Conservation (phyloP, 1,140 invertebrate genomes). For the Penaeus japonicus region DNA sequence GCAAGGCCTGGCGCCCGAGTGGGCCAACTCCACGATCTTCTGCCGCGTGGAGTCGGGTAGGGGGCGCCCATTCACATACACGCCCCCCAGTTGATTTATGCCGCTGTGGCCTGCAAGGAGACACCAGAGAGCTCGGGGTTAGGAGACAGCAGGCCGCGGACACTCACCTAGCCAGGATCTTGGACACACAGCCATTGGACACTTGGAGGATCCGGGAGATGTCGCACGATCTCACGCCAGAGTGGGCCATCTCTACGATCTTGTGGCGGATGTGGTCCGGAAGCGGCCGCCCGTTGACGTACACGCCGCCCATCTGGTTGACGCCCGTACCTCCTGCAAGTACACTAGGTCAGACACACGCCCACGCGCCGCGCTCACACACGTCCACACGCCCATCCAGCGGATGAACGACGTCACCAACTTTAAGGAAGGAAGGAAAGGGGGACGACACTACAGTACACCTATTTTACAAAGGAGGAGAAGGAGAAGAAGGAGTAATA, state of each 20-base stretch:
- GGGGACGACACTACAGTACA: too few species aligned
- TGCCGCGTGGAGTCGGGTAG: slow-evolving; percentile 71
- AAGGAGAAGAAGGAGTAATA: too few species aligned
- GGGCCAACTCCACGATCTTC: slow-evolving; percentile 93
- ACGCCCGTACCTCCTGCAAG: slow-evolving; percentile 56
- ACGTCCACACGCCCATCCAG: not conserved
- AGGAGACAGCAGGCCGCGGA: slow-evolving; percentile 26
- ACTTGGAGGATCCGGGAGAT: slow-evolving; percentile 52
- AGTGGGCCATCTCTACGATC: slow-evolving; percentile 54
- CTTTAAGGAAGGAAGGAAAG: not conserved
- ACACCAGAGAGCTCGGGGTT: slow-evolving; percentile 48
- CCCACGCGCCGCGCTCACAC: slow-evolving; percentile 21
- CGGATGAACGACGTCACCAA: not conserved
- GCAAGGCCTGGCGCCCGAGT: slow-evolving; percentile 91
- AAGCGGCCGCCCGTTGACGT: slow-evolving; percentile 50
- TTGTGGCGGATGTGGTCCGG: slow-evolving; percentile 53
- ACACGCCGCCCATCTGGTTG: slow-evolving; percentile 53
- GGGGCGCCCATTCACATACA: slow-evolving; percentile 73
- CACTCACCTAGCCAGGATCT: slow-evolving; percentile 54
- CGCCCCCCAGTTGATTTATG: slow-evolving; percentile 72
- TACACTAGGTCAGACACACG: slow-evolving; percentile 29
- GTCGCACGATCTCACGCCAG: slow-evolving; percentile 47
- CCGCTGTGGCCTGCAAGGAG: slow-evolving; percentile 66
- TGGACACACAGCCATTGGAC: slow-evolving; percentile 54
- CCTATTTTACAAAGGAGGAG: too few species aligned